Evolutionary conservation across 2,797 vertebrate genomes (phyloP).

Genomic region (Enteromius afrohamiltoni): DNA sequence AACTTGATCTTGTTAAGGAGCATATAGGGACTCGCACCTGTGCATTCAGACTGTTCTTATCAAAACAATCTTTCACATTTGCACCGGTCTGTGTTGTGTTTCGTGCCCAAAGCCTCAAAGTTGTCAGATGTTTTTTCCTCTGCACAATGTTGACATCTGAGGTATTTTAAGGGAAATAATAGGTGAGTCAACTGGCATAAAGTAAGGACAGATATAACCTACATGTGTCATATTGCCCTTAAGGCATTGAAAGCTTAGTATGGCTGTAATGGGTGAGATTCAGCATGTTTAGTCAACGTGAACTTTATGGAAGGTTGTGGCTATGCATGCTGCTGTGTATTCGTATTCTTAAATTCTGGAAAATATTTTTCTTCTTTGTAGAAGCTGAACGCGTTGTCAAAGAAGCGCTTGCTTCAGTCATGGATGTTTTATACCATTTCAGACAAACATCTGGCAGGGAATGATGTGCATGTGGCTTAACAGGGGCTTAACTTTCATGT

Average conservation of each 20-base stretch:
- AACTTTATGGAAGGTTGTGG: neutral
- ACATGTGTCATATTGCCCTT: constrained; percentile 65
- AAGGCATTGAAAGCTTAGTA: constrained; percentile 71
- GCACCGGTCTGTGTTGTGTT: neutral
- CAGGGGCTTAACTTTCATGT: neutral
- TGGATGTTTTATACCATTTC: constrained; percentile 15
- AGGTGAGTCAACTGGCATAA: constrained; percentile 56
- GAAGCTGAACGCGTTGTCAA: neutral
- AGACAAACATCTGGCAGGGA: neutral
- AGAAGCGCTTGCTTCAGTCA: neutral
- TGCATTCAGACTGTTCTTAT: neutral
- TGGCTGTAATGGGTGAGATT: constrained; percentile 64
- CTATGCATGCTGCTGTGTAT: neutral
- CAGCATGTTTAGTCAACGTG: constrained; percentile 15
- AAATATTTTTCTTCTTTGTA: neutral
- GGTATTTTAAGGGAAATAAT: constrained; percentile 32
- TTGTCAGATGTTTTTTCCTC: constrained; percentile 7
- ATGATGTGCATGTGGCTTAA: constrained; percentile 10
- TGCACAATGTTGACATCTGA: neutral
- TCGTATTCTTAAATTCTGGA: neutral
- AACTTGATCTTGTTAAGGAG: neutral
- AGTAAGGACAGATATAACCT: constrained; percentile 68
- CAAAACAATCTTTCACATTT: constrained; percentile 3
- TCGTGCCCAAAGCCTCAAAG: neutral
- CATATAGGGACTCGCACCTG: constrained; percentile 34